Conservation (phyloP, 2,113 vertebrate species). For the pig (Sus scrofa) region T2T-Sscrofa CM000812.6:107084501-107085000, state of each 20-base stretch:
- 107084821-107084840: not conserved
- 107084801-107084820: not conserved
- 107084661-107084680: constrained; percentile 11
- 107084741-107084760: not conserved
- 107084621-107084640: constrained; percentile 7
- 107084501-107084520: constrained; percentile 4
- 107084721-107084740: not conserved
- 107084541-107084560: not conserved
- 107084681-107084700: not conserved
- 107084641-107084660: constrained; percentile 36
- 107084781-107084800: not conserved
- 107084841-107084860: not conserved
- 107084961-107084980: not conserved
- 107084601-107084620: not conserved
- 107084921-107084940: not conserved
- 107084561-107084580: constrained; percentile 30
- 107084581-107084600: constrained; percentile 56
- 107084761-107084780: not conserved
- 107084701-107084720: not conserved
- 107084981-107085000: not conserved
- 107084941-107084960: not conserved
- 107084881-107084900: not conserved
- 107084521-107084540: not conserved
- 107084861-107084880: not conserved
- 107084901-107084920: not conserved